Percentiles rank a stretch among this genome's conserved stretches.
phyloP scores from a whole-genome alignment of 1,140 invertebrate genomes.

The Armadillidium nasatum region DNA sequence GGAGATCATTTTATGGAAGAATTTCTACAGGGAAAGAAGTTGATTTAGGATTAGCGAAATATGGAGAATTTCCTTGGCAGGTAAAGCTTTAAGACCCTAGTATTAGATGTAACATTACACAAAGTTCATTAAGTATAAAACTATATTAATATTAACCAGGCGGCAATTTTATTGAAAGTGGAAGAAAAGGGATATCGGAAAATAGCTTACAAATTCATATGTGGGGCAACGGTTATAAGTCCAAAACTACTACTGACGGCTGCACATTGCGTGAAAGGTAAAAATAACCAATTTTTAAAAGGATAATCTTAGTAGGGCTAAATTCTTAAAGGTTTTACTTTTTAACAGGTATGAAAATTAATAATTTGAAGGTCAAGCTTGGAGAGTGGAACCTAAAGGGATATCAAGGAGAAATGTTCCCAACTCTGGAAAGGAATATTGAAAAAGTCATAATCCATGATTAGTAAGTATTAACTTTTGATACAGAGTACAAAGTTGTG shows the following conservation, averaged over 20 bases:
- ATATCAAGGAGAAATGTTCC: constrained; percentile 29
- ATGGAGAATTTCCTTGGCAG: constrained; percentile 18
- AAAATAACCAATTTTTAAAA: background rate
- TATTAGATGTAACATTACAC: no score
- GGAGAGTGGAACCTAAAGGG: constrained; percentile 35
- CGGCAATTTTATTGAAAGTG: constrained; percentile 26
- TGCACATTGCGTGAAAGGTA: constrained; percentile 36
- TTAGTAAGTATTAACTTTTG: constrained; percentile 19
- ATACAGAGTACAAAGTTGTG: background rate
- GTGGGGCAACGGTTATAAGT: constrained; percentile 28
- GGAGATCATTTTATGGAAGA: background rate
- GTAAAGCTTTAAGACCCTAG: background rate
- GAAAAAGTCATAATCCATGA: constrained; percentile 29
- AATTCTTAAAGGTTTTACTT: background rate
- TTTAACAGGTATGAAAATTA: constrained; percentile 19
- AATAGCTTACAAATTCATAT: constrained; percentile 23
- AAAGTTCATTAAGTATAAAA: no score
- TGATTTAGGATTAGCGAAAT: constrained; percentile 4
- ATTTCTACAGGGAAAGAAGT: background rate
- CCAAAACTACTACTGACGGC: constrained; percentile 24
- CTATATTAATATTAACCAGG: background rate
- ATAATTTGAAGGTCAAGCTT: constrained; percentile 29
- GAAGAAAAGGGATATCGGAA: constrained; percentile 4
- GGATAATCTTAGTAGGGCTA: no score
- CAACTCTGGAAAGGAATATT: constrained; percentile 27